phyloP scores from a whole-genome alignment of 2,797 vertebrate species.

The Rallus crepitans region DNA sequence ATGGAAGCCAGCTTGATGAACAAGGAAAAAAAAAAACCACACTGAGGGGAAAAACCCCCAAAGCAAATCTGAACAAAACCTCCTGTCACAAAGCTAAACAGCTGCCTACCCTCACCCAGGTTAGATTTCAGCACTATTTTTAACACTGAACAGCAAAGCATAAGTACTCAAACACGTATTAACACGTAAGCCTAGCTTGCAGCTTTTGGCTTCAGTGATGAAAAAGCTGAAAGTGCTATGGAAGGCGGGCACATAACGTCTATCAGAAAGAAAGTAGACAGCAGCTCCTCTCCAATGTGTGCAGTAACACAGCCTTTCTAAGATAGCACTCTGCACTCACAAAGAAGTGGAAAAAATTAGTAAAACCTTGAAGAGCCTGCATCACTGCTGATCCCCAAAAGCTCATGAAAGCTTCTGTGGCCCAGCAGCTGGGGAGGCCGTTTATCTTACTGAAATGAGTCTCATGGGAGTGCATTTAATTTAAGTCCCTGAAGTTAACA shows the following conservation, averaged over 20 bases:
- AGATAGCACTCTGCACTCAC: background rate
- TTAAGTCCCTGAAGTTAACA: constrained; percentile 55
- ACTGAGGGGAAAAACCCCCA: background rate
- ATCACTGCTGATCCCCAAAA: background rate
- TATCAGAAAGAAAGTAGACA: background rate
- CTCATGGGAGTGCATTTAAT: constrained; percentile 43
- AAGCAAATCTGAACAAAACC: background rate
- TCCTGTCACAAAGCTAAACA: background rate
- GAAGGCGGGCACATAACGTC: accelerated
- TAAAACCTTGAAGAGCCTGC: background rate
- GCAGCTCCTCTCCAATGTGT: background rate
- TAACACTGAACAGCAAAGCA: background rate
- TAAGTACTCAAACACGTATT: background rate
- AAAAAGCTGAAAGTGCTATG: background rate
- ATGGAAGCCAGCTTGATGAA: background rate
- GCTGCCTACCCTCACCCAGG: background rate
- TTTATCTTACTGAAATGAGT: background rate
- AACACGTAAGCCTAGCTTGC: background rate
- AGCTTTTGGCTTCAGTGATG: background rate
- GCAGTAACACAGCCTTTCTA: background rate
- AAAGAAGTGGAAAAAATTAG: background rate
- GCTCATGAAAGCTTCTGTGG: background rate
- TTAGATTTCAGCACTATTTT: background rate
- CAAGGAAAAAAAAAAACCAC: background rate
- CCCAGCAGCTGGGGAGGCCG: background rate